Conservation (phyloP, 2,888 invertebrate species). For the Drosophila quasianomalipes region DNA sequence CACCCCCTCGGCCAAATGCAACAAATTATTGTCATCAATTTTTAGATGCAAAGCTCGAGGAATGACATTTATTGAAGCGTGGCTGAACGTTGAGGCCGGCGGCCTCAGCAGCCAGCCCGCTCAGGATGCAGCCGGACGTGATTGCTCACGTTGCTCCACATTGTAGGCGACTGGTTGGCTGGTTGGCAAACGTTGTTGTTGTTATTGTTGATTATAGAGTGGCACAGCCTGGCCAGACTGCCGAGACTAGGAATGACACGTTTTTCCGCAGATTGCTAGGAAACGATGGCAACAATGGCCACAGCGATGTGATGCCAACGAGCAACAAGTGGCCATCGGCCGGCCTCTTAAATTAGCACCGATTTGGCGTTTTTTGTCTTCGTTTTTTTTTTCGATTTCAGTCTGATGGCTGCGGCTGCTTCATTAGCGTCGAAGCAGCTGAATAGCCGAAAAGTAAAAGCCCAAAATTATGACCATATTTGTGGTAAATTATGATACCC, state of each 20-base stretch:
- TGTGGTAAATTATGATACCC: constrained; percentile 82
- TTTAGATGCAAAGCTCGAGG: constrained; percentile 80
- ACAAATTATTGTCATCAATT: constrained; percentile 83
- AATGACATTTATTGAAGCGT: constrained; percentile 82
- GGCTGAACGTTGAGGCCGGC: constrained; percentile 57
- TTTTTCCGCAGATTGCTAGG: constrained; percentile 76
- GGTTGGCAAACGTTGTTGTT: constrained; percentile 46
- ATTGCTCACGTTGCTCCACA: constrained; percentile 73
- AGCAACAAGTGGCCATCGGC: constrained; percentile 73
- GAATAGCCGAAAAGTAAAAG: constrained; percentile 68
- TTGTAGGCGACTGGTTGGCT: constrained; percentile 56
- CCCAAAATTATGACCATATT: constrained; percentile 82
- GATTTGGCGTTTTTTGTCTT: constrained; percentile 21
- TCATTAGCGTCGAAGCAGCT: constrained; percentile 59
- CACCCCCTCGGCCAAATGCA: constrained; percentile 74
- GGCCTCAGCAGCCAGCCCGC: constrained; percentile 32
- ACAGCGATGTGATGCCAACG: constrained; percentile 27
- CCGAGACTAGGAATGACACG: constrained; percentile 67
- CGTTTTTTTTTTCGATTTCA: constrained; percentile 44
- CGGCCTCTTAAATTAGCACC: constrained; percentile 67
- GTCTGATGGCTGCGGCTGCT: constrained; percentile 52
- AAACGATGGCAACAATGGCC: constrained; percentile 51
- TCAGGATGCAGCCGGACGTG: constrained; percentile 69
- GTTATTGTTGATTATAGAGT: constrained; percentile 73
- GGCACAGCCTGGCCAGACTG: constrained; percentile 20